Percentiles rank a stretch among this genome's conserved stretches.
phyloP scores from a whole-genome alignment of 2,797 vertebrate species.

The Enteromius treurensis region DNA sequence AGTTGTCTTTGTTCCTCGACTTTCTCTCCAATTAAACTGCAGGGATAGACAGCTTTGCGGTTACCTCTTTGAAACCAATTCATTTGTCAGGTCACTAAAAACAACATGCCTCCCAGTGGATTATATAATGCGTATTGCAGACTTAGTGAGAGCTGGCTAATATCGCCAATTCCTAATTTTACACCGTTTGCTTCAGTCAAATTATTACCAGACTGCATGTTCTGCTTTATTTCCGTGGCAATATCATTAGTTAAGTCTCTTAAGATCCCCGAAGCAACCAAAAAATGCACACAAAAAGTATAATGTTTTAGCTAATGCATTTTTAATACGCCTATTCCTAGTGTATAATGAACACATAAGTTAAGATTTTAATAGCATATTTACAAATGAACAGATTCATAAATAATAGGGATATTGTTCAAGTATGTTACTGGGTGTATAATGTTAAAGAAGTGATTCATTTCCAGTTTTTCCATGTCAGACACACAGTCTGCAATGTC shows the following conservation, averaged over 20 bases:
- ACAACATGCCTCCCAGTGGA: background rate
- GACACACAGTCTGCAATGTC: background rate
- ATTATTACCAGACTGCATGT: background rate
- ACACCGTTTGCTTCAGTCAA: background rate
- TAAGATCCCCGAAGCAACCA: background rate
- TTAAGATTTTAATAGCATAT: background rate
- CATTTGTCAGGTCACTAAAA: background rate
- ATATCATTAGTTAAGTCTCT: background rate
- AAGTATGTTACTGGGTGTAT: background rate
- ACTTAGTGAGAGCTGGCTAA: background rate
- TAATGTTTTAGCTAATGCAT: background rate
- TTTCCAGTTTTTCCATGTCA: background rate
- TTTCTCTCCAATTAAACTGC: conserved; percentile 46
- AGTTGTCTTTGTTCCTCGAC: conserved; percentile 12
- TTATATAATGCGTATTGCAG: background rate
- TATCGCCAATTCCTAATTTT: background rate
- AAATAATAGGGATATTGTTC: background rate
- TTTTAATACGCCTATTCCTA: background rate
- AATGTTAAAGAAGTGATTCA: background rate
- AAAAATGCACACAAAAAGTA: background rate
- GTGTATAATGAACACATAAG: background rate
- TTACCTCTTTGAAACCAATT: background rate
- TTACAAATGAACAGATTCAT: background rate
- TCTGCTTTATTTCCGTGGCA: background rate
- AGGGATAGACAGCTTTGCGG: conserved; percentile 25